Evolutionary conservation across 2,797 vertebrate species (phyloP).

Genomic region (Chrosomus eos): DNA sequence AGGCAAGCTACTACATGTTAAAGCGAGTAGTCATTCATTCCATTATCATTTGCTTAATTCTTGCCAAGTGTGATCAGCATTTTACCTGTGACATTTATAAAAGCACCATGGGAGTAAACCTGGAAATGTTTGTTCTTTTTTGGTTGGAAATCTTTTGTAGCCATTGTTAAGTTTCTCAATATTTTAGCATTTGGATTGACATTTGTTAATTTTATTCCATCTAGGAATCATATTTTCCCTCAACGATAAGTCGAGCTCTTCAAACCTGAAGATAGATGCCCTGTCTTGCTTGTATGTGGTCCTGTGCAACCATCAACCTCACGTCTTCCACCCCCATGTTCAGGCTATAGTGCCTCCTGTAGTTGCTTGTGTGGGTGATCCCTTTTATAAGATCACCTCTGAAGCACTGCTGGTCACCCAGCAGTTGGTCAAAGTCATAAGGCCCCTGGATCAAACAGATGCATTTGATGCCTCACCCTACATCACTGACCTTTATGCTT

Average conservation of each 20-base stretch:
- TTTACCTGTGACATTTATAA: background rate
- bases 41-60: background rate
- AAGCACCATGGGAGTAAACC: background rate
- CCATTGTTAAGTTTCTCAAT: background rate
- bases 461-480: constrained; percentile 94
- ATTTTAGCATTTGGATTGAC: background rate
- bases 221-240: constrained; percentile 98
- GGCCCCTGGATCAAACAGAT: constrained; percentile 91
- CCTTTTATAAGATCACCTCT: constrained; percentile 99
- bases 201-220: constrained; percentile 54
- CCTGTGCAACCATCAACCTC: constrained; percentile 94
- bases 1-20: constrained; percentile 21
- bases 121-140: background rate
- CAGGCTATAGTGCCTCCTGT: constrained; percentile 96
- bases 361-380: constrained; percentile 96
- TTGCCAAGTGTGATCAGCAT: constrained; percentile 2
- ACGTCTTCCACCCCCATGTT: constrained; percentile 97
- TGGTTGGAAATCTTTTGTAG: background rate
- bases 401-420: constrained; percentile 98
- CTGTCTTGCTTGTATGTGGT: constrained; percentile 95
- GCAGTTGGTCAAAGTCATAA: constrained; percentile 97
- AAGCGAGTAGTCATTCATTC: constrained; percentile 15
- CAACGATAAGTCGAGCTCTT: constrained; percentile 98
- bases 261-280: constrained; percentile 98
- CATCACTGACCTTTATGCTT: constrained; percentile 94